These are phyloP conservation scores for Aplocera efformata DNA, from an alignment of 2,888 invertebrate genomes.

Conservation along the genomic window DNA sequence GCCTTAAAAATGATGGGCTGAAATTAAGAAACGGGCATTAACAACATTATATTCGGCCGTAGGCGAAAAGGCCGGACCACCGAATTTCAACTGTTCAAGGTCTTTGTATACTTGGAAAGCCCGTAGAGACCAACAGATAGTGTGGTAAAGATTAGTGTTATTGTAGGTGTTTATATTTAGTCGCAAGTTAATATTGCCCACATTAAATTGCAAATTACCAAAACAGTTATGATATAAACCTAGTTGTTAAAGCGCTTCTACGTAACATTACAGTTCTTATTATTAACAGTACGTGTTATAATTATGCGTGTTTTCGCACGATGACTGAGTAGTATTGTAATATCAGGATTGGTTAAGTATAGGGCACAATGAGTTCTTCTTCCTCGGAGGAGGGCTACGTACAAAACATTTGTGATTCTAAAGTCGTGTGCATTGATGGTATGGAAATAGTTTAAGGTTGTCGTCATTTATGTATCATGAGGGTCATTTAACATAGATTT, in stretches of 20 bases:
- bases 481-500: neutral
- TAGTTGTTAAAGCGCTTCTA: slow-evolving; percentile 4
- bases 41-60: too few relatives aligned
- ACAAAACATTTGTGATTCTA: slow-evolving; percentile 17
- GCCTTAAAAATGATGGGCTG: too few relatives aligned
- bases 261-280: slow-evolving; percentile 7
- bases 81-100: too few relatives aligned
- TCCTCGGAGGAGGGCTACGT: slow-evolving; percentile 2
- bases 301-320: slow-evolving; percentile 17
- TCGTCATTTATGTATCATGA: slow-evolving; percentile 1
- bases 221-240: slow-evolving; percentile 2
- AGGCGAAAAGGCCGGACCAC: too few relatives aligned
- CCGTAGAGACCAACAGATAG: too few relatives aligned
- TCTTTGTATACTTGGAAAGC: too few relatives aligned
- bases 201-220: slow-evolving; percentile 5
- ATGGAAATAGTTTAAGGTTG: neutral
- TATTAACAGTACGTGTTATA: slow-evolving; percentile 9
- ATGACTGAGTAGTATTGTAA: slow-evolving; percentile 28
- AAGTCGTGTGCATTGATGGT: slow-evolving; percentile 10
- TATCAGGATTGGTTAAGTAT: slow-evolving; percentile 19
- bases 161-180: too few relatives aligned
- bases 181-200: neutral
- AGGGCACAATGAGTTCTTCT: slow-evolving; percentile 14
- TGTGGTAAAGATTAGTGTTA: too few relatives aligned
- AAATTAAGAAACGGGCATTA: too few relatives aligned